Base-by-base conservation (phyloP, 2,113 vertebrate genomes). In the Elephantulus edwardii region DNA sequence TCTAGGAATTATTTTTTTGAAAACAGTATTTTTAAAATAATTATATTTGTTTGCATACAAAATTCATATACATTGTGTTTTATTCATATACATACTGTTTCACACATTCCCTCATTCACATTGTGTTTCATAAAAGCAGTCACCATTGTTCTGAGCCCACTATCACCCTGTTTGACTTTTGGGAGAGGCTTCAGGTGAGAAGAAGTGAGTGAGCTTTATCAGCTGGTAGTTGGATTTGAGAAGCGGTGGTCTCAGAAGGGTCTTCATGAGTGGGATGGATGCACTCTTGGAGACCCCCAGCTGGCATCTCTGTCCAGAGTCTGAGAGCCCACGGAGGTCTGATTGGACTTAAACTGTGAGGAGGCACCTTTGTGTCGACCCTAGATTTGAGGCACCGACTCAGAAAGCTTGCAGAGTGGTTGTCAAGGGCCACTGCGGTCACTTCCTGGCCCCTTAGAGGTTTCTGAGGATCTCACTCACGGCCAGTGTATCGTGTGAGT, bases 401-500 rank as follows among this genome's bases (percentile, higher is more conserved):
- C 92, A 94, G 94, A 96, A 96, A 86, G 92, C 92, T 95, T 88
- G 83, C 95, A 93, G 93, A 92, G 93, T 85, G 24, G 94, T 90
- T 95, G 93, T 91, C 40, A 19, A 30, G 42, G 12, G 89, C 91
- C 93, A 95, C 83, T 28, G 28, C 68, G 4, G 91, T 95, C 91
- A 96, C 95, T 97, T 96, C 88, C 93, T 66, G 90, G 93, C 83
- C 91, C 95, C 93, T 97, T 86, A 90, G 92, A 77, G 85, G 88
- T 96, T 97, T 94, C 90, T 92, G 96, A 83, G 92, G 95, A 95
- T 96, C 95, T 72, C 92, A 88, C 85, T 83, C 86, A 91, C 89
- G 96, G 93, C 96, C 46, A 90, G 96, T 97, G 93, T 92, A 88
- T 93, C 89, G 93, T 93, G 95, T 97, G 97, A 97, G 97, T 95